Evolutionary conservation across 2,888 invertebrate genomes (phyloP).

Genomic region (Harpalus rubripes): DNA sequence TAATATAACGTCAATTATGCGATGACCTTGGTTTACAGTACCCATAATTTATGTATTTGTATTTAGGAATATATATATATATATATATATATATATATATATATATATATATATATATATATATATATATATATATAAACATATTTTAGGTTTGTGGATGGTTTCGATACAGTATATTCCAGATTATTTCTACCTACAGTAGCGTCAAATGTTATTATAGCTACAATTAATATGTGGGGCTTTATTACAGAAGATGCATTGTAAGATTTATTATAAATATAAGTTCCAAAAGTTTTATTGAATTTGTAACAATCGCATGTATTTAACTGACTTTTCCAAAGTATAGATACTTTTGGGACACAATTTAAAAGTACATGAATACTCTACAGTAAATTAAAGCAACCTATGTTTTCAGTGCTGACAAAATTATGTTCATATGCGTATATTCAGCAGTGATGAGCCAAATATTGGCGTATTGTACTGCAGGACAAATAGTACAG

Average conservation of each 20-base stretch:
- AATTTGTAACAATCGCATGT: not conserved
- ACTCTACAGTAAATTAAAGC: too few species aligned
- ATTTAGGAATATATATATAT: too few species aligned
- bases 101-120: too few species aligned
- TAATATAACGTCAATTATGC: too few species aligned
- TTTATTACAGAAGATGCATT: constrained; percentile 22
- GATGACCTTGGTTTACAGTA: too few species aligned
- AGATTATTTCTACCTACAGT: constrained; percentile 32
- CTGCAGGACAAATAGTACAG: constrained; percentile 39
- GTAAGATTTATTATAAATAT: constrained; percentile 5
- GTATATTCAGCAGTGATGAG: constrained; percentile 30
- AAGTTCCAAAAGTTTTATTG: not conserved
- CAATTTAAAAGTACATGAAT: too few species aligned
- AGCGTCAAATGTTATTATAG: constrained; percentile 21
- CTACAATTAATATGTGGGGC: constrained; percentile 34
- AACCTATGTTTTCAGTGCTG: not conserved
- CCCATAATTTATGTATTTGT: too few species aligned
- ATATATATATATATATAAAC: too few species aligned
- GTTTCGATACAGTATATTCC: constrained; percentile 28
- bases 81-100: not conserved
- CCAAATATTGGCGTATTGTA: constrained; percentile 23
- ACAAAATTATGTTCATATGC: constrained; percentile 19
- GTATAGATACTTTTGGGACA: too few species aligned
- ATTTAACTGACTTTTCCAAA: not conserved
- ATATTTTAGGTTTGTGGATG: constrained; percentile 20